Evolutionary conservation across 2,888 invertebrate species (phyloP).

Genomic region (Nomada ferruginata): DNA sequence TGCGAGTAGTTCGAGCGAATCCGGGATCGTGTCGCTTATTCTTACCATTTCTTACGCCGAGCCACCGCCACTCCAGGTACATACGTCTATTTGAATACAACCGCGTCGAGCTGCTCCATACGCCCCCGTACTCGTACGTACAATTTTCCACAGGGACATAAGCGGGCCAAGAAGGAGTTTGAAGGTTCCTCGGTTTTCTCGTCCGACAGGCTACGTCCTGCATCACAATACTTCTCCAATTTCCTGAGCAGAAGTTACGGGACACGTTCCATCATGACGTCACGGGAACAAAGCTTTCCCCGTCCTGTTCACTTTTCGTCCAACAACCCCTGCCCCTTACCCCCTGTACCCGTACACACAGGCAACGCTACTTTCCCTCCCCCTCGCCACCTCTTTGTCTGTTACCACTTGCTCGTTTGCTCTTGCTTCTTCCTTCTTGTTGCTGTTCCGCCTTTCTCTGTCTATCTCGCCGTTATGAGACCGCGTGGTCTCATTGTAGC

Average conservation of each 20-base stretch:
- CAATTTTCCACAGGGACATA: slow-evolving; percentile 55
- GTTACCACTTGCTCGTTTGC: slow-evolving; percentile 27
- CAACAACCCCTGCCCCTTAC: slow-evolving; percentile 39
- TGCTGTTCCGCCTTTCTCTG: slow-evolving; percentile 6
- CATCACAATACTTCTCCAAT: slow-evolving; percentile 79
- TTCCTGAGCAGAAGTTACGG: slow-evolving; percentile 78
- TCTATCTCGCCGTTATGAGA: not conserved
- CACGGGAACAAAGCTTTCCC: slow-evolving; percentile 75
- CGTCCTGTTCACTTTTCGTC: slow-evolving; percentile 66
- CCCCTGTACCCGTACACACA: slow-evolving; percentile 7
- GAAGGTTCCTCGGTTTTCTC: slow-evolving; percentile 70
- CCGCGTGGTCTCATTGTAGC: slow-evolving; percentile 40
- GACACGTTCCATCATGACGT: slow-evolving; percentile 77
- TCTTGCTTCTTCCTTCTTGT: not conserved
- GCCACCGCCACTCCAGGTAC: slow-evolving; percentile 8
- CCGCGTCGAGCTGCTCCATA: slow-evolving; percentile 20
- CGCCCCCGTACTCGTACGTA: slow-evolving; percentile 33
- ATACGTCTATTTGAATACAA: slow-evolving; percentile 32
- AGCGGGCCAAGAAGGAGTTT: slow-evolving; percentile 62
- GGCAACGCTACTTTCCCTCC: not conserved
- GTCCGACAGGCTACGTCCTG: slow-evolving; percentile 74
- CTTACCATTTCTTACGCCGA: slow-evolving; percentile 4
- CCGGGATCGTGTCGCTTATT: slow-evolving; percentile 1
- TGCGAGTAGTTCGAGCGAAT: slow-evolving; percentile 6
- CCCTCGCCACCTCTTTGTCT: slow-evolving; percentile 9